Evolutionary conservation across 2,797 vertebrate genomes (phyloP), one percentile per base, ranked within the genome.

Genomic region (Heteromormyrus szaboi): DNA sequence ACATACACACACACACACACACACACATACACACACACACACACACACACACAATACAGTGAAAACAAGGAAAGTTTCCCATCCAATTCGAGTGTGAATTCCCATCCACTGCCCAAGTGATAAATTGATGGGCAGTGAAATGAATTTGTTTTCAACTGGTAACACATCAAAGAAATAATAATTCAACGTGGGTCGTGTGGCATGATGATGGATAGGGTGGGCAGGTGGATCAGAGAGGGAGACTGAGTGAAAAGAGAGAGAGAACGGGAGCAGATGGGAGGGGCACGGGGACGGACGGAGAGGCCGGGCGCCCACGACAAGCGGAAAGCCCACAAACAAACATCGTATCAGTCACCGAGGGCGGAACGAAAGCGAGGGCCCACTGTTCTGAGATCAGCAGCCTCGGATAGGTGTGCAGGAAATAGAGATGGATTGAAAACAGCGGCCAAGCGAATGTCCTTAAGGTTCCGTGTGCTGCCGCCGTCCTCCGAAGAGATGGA

Each of bases 111-210:
- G 48, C 86, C 86, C 56, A 87, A 94, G 95, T 96, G 95, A 96
- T 96, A 94, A 96, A 96, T 96, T 95, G 95, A 95, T 92, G 94
- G 95, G 94, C 94, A 94, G 94, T 94, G 92, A 96, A 96, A 96
- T 96, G 93, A 95, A 96, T 96, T 96, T 96, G 95, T 96, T 96
- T 96, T 95, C 94, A 94, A 96, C 95, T 95, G 94, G 95, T 96
- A 95, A 95, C 95, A 95, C 94, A 95, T 96, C 95, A 95, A 95
- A 96, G 95, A 95, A 96, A 96, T 94, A 96, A 96, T 96, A 96
- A 96, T 96, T 96, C 94, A 95, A 94, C 93, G 93, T 88, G 91
- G 93, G 93, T 93, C 94, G 94, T 94, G 93, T 94, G 94, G 93
- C 91, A 93, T 93, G 91, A 95, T 96, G 95, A 96, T 96, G 95